A percentile compares a stretch with the other conserved stretches of the same genome.
Conservation (phyloP, 2,113 vertebrate species). For the Dendrocopos noguchii region DNA sequence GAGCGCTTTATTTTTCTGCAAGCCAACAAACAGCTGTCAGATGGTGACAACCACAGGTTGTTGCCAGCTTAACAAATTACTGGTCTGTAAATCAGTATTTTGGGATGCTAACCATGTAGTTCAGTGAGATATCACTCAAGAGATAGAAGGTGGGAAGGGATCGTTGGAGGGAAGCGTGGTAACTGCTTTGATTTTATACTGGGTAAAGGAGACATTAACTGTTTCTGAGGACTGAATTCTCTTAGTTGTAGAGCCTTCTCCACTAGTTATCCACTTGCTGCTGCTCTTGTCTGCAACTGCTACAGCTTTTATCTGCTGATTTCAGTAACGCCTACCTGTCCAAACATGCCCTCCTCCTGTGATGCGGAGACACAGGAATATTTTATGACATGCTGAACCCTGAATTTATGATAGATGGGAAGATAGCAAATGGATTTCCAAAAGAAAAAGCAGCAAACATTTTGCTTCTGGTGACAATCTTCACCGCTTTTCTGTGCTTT, state of each 20-base stretch:
- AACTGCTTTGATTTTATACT: neutral
- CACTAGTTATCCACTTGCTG: neutral
- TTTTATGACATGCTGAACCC: neutral
- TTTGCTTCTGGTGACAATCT: neutral
- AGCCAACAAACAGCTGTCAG: neutral
- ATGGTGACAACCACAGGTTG: neutral
- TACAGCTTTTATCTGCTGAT: neutral
- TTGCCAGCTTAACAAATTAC: neutral
- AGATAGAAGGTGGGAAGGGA: neutral
- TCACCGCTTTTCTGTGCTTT: neutral
- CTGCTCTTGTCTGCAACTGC: neutral
- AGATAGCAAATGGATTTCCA: neutral
- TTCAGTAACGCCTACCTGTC: neutral
- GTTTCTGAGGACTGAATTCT: neutral
- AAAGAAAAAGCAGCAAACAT: neutral
- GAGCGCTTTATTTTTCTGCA: neutral
- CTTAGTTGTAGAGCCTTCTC: neutral
- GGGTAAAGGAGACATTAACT: neutral
- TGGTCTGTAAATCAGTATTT: neutral
- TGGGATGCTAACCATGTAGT: neutral
- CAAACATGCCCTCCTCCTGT: neutral
- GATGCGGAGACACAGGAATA: neutral
- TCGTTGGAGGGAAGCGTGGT: neutral
- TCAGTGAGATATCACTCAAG: neutral
- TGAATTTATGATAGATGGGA: neutral